Conservation (phyloP, 2,888 invertebrate species). For the Eupithecia vulgata region DNA sequence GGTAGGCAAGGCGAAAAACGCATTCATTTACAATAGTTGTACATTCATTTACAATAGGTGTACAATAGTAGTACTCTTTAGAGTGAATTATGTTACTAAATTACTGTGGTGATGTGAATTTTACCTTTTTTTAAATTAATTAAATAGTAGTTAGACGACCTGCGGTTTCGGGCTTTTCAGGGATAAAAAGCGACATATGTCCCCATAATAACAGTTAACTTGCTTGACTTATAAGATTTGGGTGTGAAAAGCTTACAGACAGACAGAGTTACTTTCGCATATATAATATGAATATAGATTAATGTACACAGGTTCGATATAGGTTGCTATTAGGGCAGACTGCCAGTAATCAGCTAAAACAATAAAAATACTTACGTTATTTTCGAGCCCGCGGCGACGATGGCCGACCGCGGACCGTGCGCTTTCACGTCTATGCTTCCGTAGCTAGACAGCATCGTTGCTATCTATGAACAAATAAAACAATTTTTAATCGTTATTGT, state of each 20-base stretch:
- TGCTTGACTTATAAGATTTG: neutral
- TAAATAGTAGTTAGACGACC: no score
- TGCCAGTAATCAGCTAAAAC: slow-evolving; percentile 31
- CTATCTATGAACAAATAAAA: slow-evolving; percentile 70
- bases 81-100: no score
- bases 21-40: no score
- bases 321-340: slow-evolving; percentile 32
- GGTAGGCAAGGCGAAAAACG: no score
- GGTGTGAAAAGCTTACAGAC: neutral
- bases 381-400: slow-evolving; percentile 86
- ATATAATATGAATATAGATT: slow-evolving; percentile 9
- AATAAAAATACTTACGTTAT: slow-evolving; percentile 78
- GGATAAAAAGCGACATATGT: no score
- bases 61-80: no score
- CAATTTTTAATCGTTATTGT: neutral
- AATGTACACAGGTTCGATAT: slow-evolving; percentile 9
- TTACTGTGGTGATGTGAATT: no score
- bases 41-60: no score
- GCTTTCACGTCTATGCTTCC: slow-evolving; percentile 87
- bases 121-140: no score
- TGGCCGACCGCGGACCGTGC: slow-evolving; percentile 76
- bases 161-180: no score
- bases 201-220: neutral
- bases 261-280: neutral
- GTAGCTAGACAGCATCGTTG: slow-evolving; percentile 81